Evolutionary conservation across 1,140 invertebrate genomes (phyloP), one percentile per base, ranked within the genome.

Genomic region (Apocrypta bakeri): DNA sequence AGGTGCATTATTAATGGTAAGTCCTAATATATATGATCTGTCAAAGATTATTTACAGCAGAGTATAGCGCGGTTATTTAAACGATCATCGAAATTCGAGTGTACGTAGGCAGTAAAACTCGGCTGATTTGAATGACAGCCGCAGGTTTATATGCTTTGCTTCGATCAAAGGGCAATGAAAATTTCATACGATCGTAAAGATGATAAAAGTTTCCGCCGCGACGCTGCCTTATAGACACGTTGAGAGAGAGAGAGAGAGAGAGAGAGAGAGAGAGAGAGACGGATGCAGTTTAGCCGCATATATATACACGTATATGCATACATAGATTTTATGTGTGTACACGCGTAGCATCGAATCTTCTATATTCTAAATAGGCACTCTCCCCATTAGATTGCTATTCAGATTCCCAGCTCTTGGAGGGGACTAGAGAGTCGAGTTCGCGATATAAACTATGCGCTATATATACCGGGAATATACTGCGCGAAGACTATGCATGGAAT

Each of bases 141-240:
- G 12, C 48, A 29, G 73, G 31, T 73, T 73, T 73, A 40, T 31
- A 24, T 37, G 25, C 68, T 33, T 68, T 25, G n/a, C 75, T 7
- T n/a, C 77, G 66, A 72, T 79, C 77, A 79, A 72, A 71, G 29
- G 1, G 77, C 42, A 79, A 79, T 72, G 78, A 80, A 72, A 80
- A 71, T 80, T 80, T 72, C 68, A 80, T 80, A 25, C 68, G 64
- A 79, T 69, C 77, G 66, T 79, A 77, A 77, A 66, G 37, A 66
- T 25, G 42, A 77, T 66, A 66, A 66, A 37, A 25, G 9, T 74
- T 17, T 21, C 33, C 63, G 63, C 11, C 3, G 24, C 9, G 4
- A 64, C 12, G 56, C 11, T n/a, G n/a, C n/a, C n/a, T n/a, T n/a
- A n/a, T n/a, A n/a, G n/a, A n/a, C n/a, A n/a, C n/a, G n/a, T n/a